These are phyloP conservation scores for Drosophila heteroneura DNA, from an alignment of 2,888 invertebrate species.

Conservation along the genomic window DNA sequence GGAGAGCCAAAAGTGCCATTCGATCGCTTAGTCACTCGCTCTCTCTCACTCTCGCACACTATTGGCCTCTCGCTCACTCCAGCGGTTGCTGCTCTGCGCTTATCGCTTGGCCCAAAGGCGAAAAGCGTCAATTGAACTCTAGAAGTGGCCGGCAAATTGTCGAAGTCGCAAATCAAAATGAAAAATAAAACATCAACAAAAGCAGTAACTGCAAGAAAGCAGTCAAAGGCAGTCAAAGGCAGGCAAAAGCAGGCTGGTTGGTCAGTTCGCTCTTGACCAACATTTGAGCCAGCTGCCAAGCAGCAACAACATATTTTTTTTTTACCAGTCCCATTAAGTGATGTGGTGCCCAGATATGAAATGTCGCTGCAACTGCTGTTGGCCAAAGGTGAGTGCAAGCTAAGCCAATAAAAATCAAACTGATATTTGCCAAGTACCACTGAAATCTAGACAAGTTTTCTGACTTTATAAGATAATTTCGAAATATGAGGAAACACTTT, in stretches of 20 bases:
- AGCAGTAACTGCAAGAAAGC: conserved; percentile 4
- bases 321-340: conserved; percentile 25
- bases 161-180: conserved; percentile 45
- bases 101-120: conserved; percentile 54
- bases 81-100: conserved; percentile 35
- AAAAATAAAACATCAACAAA: background rate
- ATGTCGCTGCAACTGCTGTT: conserved; percentile 22
- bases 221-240: conserved; percentile 6
- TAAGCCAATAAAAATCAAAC: background rate
- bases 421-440: background rate
- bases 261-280: conserved; percentile 59
- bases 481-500: background rate
- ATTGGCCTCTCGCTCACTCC: background rate
- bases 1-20: conserved; percentile 13
- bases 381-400: conserved; percentile 30
- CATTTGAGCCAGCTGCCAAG: conserved; percentile 46
- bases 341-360: conserved; percentile 20
- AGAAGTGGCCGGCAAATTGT: conserved; percentile 37
- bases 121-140: conserved; percentile 42
- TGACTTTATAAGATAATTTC: background rate
- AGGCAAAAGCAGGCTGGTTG: background rate
- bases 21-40: conserved; percentile 4
- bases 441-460: background rate
- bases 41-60: background rate
- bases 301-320: conserved; percentile 2